phyloP scores from a whole-genome alignment of 2,797 vertebrate genomes.

The Cheirogaleus major region DNA sequence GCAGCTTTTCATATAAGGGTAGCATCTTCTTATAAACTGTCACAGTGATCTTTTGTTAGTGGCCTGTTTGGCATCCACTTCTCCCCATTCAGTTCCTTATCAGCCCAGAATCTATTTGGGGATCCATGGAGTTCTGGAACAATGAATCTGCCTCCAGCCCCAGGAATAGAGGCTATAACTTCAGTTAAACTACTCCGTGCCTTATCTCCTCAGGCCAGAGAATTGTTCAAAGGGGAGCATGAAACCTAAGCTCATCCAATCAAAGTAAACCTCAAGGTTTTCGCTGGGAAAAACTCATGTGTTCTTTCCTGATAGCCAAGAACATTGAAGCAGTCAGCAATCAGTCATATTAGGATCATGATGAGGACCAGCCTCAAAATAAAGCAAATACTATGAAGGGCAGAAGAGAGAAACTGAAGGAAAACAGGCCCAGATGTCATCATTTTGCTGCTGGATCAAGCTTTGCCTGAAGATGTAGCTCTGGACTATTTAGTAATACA shows the following conservation, averaged over 20 bases:
- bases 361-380: neutral
- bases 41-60: neutral
- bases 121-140: neutral
- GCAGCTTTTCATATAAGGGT: neutral
- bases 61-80: neutral
- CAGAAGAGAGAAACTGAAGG: neutral
- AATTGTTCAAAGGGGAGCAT: neutral
- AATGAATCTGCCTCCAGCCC: neutral
- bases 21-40: neutral
- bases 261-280: neutral
- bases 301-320: neutral
- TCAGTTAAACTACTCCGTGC: neutral
- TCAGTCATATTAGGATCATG: neutral
- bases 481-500: neutral
- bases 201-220: neutral
- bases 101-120: neutral
- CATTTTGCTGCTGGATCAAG: neutral
- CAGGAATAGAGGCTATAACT: neutral
- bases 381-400: neutral
- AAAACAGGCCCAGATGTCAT: neutral
- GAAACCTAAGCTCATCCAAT: neutral
- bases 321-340: neutral
- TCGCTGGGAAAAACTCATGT: neutral
- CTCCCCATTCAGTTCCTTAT: neutral
- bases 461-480: conserved; percentile 15